phyloP scores from a whole-genome alignment of 2,888 invertebrate genomes.

The Merodon equestris region DNA sequence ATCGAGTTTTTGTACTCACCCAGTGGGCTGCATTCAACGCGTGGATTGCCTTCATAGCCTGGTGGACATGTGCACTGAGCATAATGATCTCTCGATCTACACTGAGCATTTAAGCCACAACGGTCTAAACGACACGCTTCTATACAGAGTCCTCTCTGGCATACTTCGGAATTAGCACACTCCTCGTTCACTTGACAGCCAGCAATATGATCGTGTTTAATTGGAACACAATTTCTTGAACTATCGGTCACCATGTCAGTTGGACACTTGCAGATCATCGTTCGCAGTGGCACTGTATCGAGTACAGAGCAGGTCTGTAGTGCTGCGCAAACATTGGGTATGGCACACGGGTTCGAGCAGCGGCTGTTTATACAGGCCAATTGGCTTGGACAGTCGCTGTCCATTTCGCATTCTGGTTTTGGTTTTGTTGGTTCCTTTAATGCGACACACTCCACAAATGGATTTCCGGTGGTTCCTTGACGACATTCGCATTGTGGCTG shows the following conservation, averaged over 20 bases:
- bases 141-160: constrained; percentile 87
- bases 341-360: constrained; percentile 88
- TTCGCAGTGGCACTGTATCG: constrained; percentile 88
- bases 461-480: constrained; percentile 88
- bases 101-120: constrained; percentile 91
- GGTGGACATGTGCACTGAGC: constrained; percentile 89
- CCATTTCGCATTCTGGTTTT: constrained; percentile 84
- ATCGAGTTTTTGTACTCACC: constrained; percentile 76
- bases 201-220: constrained; percentile 80
- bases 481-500: constrained; percentile 89
- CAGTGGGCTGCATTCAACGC: constrained; percentile 85
- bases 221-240: constrained; percentile 85
- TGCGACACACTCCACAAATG: constrained; percentile 84
- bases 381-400: constrained; percentile 87
- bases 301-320: constrained; percentile 90
- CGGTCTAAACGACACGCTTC: constrained; percentile 88
- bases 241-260: constrained; percentile 87
- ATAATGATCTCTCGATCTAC: constrained; percentile 86
- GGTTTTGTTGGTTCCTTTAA: constrained; percentile 78
- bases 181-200: constrained; percentile 87
- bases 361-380: constrained; percentile 87
- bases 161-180: constrained; percentile 87
- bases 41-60: constrained; percentile 88
- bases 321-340: constrained; percentile 85
- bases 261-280: constrained; percentile 92